Evolutionary conservation across 2,797 vertebrate genomes (phyloP), one percentile per base, ranked within the genome.

Genomic region (Crenichthys baileyi): DNA sequence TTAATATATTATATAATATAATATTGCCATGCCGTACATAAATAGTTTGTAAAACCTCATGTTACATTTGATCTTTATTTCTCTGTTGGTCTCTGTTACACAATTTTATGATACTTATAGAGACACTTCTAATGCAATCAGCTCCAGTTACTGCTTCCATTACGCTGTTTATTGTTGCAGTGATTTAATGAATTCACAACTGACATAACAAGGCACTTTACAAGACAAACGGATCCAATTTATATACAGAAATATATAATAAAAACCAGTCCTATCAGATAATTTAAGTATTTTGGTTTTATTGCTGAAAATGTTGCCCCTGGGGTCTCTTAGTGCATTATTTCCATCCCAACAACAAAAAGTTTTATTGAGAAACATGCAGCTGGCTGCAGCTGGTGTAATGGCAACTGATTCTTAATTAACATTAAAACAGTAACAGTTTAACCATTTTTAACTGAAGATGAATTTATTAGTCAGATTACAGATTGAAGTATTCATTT

Each of bases 381-480:
- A 53, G 16, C 18, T 53, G 16, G 51, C 51, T 53, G 39, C 39
- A 41, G 39, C 22, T 67, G 9, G 8, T 41, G 39, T 13, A n/a
- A 36, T 70, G 7, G 0, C 1, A 31, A 24, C 53, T 55, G 6
- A 12, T 48, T 48, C 3, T 18, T 5, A 3, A n/a, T 24, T 56
- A n/a, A n/a, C 55, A 53, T 36, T 7, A 15, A 29, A 75, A 50
- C 44, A 60, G 39, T 61, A 48, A 67, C 8, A 6, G 8, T 13
- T 22, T 50, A 63, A 58, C 29, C 7, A 44, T 63, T 46, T 11
- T 65, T 68, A 39, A 29, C 68, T 48, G 24, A 31, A 79, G 0
- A 2, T 76, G 6, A 65, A 80, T 36, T 63, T 12, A 31, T 29
- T 31, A 48, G 83, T 74, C 36, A 24, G 2, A 82, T 83, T 55